Percentiles rank a stretch among this genome's conserved stretches.
These are phyloP conservation scores for Hesperia comma DNA, from an alignment of 2,888 invertebrate genomes.

Conservation along the genomic window DNA sequence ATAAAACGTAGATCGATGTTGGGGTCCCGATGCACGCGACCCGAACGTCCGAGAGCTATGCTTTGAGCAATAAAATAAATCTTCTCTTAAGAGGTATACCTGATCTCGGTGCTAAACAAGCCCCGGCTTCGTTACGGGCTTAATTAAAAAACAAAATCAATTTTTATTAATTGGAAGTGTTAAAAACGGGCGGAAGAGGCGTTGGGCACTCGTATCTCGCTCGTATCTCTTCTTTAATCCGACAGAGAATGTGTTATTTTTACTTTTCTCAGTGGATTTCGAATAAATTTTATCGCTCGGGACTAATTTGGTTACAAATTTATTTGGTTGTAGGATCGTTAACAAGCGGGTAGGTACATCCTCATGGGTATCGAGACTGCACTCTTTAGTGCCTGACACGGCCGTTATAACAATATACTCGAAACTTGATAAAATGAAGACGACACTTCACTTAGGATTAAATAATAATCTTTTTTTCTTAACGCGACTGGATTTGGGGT, in stretches of 20 bases:
- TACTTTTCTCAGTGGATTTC: slow-evolving; percentile 81
- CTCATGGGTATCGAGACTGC: slow-evolving; percentile 76
- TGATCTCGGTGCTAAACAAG: slow-evolving; percentile 74
- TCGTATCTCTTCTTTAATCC: slow-evolving; percentile 83
- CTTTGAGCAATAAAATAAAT: slow-evolving; percentile 82
- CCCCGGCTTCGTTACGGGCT: slow-evolving; percentile 74
- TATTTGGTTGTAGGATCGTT: slow-evolving; percentile 82
- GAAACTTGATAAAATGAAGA: slow-evolving; percentile 80
- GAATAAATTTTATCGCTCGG: slow-evolving; percentile 83
- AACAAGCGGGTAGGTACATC: slow-evolving; percentile 80
- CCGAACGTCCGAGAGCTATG: slow-evolving; percentile 67
- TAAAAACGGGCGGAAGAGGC: slow-evolving; percentile 82
- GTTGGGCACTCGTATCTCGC: slow-evolving; percentile 73
- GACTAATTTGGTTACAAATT: slow-evolving; percentile 85
- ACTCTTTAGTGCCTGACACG: slow-evolving; percentile 76
- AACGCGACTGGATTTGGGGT: slow-evolving; percentile 50
- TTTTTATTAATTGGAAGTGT: slow-evolving; percentile 84
- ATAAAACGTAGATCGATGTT: slow-evolving; percentile 67
- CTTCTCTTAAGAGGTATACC: slow-evolving; percentile 77
- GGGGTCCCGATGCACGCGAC: slow-evolving; percentile 57
- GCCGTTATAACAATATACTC: slow-evolving; percentile 82
- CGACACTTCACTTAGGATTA: slow-evolving; percentile 80
- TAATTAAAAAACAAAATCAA: slow-evolving; percentile 84
- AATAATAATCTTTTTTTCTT: slow-evolving; percentile 70
- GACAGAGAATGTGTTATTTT: slow-evolving; percentile 83